Conservation (phyloP, 2,113 vertebrate species). For the Salvelinus fontinalis region DNA sequence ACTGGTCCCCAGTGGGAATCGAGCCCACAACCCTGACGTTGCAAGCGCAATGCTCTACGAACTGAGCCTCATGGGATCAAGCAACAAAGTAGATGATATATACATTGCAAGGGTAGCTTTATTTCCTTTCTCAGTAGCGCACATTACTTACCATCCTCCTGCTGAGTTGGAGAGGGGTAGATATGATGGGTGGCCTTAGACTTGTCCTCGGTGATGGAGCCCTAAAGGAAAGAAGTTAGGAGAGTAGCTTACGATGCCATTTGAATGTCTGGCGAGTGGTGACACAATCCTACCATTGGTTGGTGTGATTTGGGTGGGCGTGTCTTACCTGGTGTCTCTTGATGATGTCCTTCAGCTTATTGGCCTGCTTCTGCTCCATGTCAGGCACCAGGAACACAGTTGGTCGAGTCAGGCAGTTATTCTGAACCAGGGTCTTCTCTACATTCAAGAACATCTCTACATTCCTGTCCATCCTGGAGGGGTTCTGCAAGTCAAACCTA, state of each 20-base stretch:
- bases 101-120: too few species aligned
- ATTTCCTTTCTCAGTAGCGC: not conserved
- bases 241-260: not conserved
- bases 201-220: constrained; percentile 93
- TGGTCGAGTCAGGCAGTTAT: constrained; percentile 92
- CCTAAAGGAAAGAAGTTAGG: constrained; percentile 68
- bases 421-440: constrained; percentile 97
- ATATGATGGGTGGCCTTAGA: constrained; percentile 94
- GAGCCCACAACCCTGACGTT: too few species aligned
- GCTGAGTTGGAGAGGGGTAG: constrained; percentile 82
- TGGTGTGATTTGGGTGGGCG: not conserved
- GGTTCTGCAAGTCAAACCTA: constrained; percentile 96
- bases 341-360: constrained; percentile 94
- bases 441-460: constrained; percentile 99
- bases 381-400: constrained; percentile 92
- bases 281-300: not conserved
- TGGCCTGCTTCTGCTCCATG: constrained; percentile 89
- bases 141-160: constrained; percentile 85
- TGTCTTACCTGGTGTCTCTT: constrained; percentile 92
- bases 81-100: too few species aligned
- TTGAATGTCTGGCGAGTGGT: not conserved
- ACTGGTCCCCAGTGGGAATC: too few species aligned
- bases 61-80: too few species aligned
- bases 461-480: constrained; percentile 96
- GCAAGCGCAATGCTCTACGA: too few species aligned